Percentiles rank a stretch among this genome's conserved stretches.
Evolutionary conservation across 1,140 invertebrate genomes (phyloP).

Genomic region (Aphelinus certus): DNA sequence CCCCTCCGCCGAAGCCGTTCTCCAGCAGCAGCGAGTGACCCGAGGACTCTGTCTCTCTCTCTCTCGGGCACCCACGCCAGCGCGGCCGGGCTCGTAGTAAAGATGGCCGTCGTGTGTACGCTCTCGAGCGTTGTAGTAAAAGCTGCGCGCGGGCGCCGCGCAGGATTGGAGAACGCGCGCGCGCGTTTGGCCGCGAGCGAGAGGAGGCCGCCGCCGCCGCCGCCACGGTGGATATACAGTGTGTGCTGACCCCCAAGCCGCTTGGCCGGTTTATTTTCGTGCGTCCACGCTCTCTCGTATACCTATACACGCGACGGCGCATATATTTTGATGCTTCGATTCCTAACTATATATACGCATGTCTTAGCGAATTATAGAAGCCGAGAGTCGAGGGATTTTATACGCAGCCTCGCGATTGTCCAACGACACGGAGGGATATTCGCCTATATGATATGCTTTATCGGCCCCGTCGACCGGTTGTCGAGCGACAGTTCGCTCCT

Average conservation of each 20-base stretch:
- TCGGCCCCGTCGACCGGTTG: too few relatives aligned
- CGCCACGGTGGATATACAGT: background rate
- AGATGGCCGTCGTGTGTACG: constrained; percentile 53
- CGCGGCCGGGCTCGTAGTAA: constrained; percentile 52
- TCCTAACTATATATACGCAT: too few relatives aligned
- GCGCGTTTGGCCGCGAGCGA: background rate
- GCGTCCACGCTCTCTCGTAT: background rate
- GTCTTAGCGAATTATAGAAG: too few relatives aligned
- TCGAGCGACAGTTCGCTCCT: too few relatives aligned
- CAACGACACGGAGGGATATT: too few relatives aligned
- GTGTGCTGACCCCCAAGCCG: background rate
- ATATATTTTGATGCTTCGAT: too few relatives aligned
- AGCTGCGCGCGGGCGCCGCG: constrained; percentile 35
- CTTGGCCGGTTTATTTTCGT: constrained; percentile 22
- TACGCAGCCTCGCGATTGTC: too few relatives aligned
- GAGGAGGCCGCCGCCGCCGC: too few relatives aligned
- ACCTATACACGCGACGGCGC: too few relatives aligned
- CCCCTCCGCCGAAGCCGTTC: background rate
- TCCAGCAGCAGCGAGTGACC: constrained; percentile 47
- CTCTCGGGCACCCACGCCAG: constrained; percentile 57
- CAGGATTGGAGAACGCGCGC: constrained; percentile 6
- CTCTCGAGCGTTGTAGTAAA: constrained; percentile 43
- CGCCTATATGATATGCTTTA: too few relatives aligned
- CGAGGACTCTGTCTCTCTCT: constrained; percentile 27
- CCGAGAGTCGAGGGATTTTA: too few relatives aligned